Percentiles rank a stretch among this genome's conserved stretches.
These are phyloP conservation scores for Callionymus lyra DNA, from an alignment of 2,113 vertebrate species.

Conservation along the genomic window DNA sequence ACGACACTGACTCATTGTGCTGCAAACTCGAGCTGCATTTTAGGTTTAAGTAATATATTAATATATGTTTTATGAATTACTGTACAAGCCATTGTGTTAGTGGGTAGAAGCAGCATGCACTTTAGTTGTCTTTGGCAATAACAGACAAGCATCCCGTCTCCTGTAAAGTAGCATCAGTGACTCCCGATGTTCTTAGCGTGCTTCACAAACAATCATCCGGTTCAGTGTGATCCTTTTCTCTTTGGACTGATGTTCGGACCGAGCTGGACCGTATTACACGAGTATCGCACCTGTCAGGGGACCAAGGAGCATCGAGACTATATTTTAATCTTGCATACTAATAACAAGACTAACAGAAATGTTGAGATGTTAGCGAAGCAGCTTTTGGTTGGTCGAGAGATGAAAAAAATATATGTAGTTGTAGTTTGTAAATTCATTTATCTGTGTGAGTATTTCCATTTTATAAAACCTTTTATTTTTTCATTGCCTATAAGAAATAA, in stretches of 20 bases:
- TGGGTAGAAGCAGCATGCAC: constrained; percentile 39
- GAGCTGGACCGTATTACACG: not conserved
- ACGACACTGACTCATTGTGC: constrained; percentile 24
- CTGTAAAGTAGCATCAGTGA: constrained; percentile 26
- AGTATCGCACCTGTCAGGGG: constrained; percentile 5
- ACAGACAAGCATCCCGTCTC: constrained; percentile 26
- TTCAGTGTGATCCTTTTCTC: constrained; percentile 3
- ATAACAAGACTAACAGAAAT: constrained; percentile 10
- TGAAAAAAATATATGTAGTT: constrained; percentile 14
- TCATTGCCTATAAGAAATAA: constrained; percentile 14
- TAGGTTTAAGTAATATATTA: constrained; percentile 25
- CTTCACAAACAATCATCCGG: not conserved
- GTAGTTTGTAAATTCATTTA: constrained; percentile 19
- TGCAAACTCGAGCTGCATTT: constrained; percentile 14
- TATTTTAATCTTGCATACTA: constrained; percentile 20
- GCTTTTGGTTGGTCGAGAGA: constrained; percentile 8
- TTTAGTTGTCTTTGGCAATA: constrained; percentile 54
- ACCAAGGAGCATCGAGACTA: constrained; percentile 4
- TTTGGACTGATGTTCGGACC: not conserved
- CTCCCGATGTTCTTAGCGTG: not conserved
- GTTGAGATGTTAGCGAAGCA: constrained; percentile 10
- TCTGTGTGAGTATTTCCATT: constrained; percentile 22
- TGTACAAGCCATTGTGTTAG: constrained; percentile 35
- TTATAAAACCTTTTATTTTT: constrained; percentile 30
- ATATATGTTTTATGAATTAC: constrained; percentile 27